Conservation (phyloP, 2,113 vertebrate species). For the Holacanthus passer region DNA sequence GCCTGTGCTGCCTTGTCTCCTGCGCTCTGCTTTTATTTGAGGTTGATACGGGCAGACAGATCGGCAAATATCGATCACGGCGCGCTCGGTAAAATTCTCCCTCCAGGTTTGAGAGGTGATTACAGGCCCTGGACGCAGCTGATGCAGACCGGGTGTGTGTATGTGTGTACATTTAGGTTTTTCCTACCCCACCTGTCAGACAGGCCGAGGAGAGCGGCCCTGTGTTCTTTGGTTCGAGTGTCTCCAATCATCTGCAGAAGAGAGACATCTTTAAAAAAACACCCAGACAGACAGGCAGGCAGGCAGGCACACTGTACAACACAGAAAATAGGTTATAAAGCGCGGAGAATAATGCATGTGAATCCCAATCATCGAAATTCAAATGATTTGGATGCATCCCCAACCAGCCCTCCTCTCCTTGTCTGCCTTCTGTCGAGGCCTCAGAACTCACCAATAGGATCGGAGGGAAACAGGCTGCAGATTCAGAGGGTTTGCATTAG, state of each 20-base stretch:
- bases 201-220: slow-evolving; percentile 65
- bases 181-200: slow-evolving; percentile 63
- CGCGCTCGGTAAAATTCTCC: slow-evolving; percentile 78
- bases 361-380: slow-evolving; percentile 77
- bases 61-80: slow-evolving; percentile 85
- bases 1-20: slow-evolving; percentile 69
- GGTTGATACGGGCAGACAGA: slow-evolving; percentile 74
- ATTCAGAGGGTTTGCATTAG: slow-evolving; percentile 76
- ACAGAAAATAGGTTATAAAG: slow-evolving; percentile 76
- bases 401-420: slow-evolving; percentile 73
- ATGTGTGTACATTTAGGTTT: slow-evolving; percentile 61
- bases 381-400: slow-evolving; percentile 80
- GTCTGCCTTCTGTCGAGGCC: slow-evolving; percentile 79
- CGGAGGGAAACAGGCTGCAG: slow-evolving; percentile 68
- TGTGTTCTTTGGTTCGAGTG: slow-evolving; percentile 65
- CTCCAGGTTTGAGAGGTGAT: slow-evolving; percentile 81
- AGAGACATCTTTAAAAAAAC: slow-evolving; percentile 64
- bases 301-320: slow-evolving; percentile 59
- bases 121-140: slow-evolving; percentile 75
- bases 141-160: slow-evolving; percentile 70
- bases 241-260: slow-evolving; percentile 74
- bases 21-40: slow-evolving; percentile 77
- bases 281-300: slow-evolving; percentile 33
- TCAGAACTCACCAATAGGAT: slow-evolving; percentile 66
- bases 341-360: slow-evolving; percentile 79